These are phyloP conservation scores for Eledona agricola DNA, from an alignment of 2,888 invertebrate species.

Conservation along the genomic window DNA sequence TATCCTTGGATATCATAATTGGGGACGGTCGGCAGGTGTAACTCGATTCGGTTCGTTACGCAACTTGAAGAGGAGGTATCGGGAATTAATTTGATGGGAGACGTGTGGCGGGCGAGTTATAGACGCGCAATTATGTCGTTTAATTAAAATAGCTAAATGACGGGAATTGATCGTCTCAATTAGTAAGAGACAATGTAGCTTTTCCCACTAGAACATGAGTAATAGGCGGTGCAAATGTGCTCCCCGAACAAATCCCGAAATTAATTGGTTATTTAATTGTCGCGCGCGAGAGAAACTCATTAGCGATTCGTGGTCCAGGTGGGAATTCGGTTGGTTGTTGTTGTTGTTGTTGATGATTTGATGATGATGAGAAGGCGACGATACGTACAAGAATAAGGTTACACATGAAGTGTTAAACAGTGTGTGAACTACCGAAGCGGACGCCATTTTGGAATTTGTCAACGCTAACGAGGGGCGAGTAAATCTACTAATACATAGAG, in stretches of 20 bases:
- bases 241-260: conserved; percentile 53
- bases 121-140: conserved; percentile 48
- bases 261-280: conserved; percentile 52
- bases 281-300: conserved; percentile 35
- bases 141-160: conserved; percentile 57
- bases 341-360: conserved; percentile 6
- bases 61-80: conserved; percentile 15
- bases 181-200: conserved; percentile 55
- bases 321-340: conserved; percentile 44
- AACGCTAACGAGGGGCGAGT: conserved; percentile 61
- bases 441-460: conserved; percentile 57
- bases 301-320: conserved; percentile 52
- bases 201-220: conserved; percentile 52
- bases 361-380: no score
- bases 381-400: conserved; percentile 38
- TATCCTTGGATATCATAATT: conserved; percentile 32
- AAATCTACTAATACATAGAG: conserved; percentile 57
- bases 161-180: conserved; percentile 60
- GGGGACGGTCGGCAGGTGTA: conserved; percentile 18
- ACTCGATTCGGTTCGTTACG: conserved; percentile 22
- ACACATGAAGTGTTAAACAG: conserved; percentile 51
- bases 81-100: conserved; percentile 25
- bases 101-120: conserved; percentile 41
- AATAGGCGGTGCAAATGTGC: conserved; percentile 54
- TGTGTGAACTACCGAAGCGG: conserved; percentile 58